Conservation (phyloP, 2,113 vertebrate genomes). For the Gnathonemus longibarbis region DNA sequence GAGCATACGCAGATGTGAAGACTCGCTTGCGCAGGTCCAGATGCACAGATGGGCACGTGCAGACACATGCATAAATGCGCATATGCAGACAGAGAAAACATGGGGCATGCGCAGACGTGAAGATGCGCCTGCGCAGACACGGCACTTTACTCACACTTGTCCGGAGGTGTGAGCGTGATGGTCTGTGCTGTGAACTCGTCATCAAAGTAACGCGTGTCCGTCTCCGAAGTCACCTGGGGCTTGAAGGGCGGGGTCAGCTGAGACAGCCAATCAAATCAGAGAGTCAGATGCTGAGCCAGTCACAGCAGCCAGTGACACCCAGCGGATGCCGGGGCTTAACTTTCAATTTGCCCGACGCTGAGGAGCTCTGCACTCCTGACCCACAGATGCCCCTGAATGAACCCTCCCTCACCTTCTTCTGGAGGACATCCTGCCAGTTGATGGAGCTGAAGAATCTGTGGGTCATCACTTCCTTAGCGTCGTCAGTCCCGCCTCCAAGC, state of each 20-base stretch:
- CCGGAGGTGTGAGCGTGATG: slow-evolving; percentile 79
- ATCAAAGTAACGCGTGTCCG: slow-evolving; percentile 79
- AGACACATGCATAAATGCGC: background rate
- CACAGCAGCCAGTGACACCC: too few species aligned
- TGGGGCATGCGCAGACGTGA: background rate
- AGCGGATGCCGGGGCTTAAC: background rate
- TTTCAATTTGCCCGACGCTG: background rate
- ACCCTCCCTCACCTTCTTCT: slow-evolving; percentile 66
- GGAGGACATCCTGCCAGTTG: slow-evolving; percentile 77
- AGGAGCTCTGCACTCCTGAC: background rate
- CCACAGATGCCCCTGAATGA: background rate
- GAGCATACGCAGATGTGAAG: background rate
- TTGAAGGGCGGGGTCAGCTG: slow-evolving; percentile 76
- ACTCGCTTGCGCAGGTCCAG: background rate
- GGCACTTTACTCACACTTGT: slow-evolving; percentile 66
- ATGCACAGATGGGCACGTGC: background rate
- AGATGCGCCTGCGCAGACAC: background rate
- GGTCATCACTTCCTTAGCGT: slow-evolving; percentile 81
- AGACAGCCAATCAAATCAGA: background rate
- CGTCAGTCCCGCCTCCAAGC: slow-evolving; percentile 72
- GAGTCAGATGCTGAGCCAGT: background rate
- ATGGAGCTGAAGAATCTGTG: slow-evolving; percentile 73
- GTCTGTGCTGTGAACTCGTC: slow-evolving; percentile 82
- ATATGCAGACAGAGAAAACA: background rate
- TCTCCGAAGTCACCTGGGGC: slow-evolving; percentile 81